Base-by-base conservation (phyloP, 2,888 invertebrate species). In the Polyommatus iphigenia region DNA sequence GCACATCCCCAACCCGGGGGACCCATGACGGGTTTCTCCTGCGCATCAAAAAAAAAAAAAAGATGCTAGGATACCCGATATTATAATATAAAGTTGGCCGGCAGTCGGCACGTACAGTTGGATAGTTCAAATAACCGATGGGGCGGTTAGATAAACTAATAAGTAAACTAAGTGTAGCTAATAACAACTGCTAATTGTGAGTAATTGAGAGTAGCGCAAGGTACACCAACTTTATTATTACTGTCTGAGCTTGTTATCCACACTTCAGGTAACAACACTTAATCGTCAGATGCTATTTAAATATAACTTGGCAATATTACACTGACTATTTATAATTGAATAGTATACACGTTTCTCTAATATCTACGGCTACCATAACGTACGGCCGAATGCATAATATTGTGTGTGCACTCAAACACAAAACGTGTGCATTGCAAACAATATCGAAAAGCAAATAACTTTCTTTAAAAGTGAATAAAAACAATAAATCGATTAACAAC, bases 231-330 rank as follows among this genome's bases (percentile, higher is more conserved):
- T 10, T 72, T 41, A 41, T 41, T n/a, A 41, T 71, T 71, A 29
- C 67, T 41, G 10, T 41, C 32, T 7, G 71, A 41, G 18, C 71
- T 41, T 36, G 71, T 41, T 72, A 72, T 72, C 7, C 41, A 41
- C 72, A 72, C 72, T 72, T 72, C 36, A 36, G n/a, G 41, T 72
- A 41, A 72, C 72, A 32, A 72, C 41, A 41, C 67, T 29, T 67
- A 5, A 15, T 18, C 67, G 67, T 29, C 6, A 24, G 24, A 24
- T 62, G 67, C 67, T 15, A 32, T 67, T 67, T 67, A 29, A 62
- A 62, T 24, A 62, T 24, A 62, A 67, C 67, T 67, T 67, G 29
- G 29, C 67, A 67, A 67, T 3, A 24, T 59, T 59, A n/a, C 20
- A 59, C 20, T 62, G 10, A 10, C 20, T 62, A 62, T 62, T 62